phyloP scores from a whole-genome alignment of 2,113 vertebrate species.

The Isichthys henryi region DNA sequence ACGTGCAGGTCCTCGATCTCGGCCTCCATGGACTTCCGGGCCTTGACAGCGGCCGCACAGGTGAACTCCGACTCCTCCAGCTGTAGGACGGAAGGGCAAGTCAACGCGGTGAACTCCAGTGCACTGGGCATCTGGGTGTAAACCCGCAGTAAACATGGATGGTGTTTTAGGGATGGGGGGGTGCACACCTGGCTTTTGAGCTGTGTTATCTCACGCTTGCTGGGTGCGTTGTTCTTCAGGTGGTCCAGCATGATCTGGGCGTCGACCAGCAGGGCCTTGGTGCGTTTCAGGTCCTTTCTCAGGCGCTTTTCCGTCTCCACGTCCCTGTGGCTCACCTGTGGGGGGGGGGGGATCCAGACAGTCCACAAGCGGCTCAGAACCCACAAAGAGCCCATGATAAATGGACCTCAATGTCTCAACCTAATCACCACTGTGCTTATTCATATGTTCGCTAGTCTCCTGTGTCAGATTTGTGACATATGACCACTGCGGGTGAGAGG shows the following conservation, averaged over 20 bases:
- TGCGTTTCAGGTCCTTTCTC: conserved; percentile 89
- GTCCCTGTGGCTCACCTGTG: conserved; percentile 78
- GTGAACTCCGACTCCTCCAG: conserved; percentile 98
- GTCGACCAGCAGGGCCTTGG: conserved; percentile 85
- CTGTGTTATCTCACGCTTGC: conserved; percentile 92
- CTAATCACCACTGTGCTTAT: neutral
- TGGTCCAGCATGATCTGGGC: conserved; percentile 98
- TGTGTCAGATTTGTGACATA: neutral
- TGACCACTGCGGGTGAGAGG: neutral
- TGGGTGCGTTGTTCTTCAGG: conserved; percentile 91
- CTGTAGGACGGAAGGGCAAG: conserved; percentile 46
- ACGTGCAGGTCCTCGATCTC: conserved; percentile 95
- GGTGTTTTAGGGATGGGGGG: too few species aligned
- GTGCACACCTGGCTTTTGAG: conserved; percentile 87
- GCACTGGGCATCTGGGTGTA: neutral
- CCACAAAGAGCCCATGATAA: neutral
- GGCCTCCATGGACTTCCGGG: conserved; percentile 92
- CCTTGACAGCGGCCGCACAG: conserved; percentile 83
- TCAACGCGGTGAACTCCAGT: neutral
- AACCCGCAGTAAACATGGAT: too few species aligned
- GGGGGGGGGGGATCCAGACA: neutral
- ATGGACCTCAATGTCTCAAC: neutral
- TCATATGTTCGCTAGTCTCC: neutral
- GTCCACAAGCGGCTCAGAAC: neutral
- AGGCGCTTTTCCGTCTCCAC: conserved; percentile 85